These are phyloP conservation scores for Thumatha senex DNA, from an alignment of 2,888 invertebrate species.

Conservation along the genomic window DNA sequence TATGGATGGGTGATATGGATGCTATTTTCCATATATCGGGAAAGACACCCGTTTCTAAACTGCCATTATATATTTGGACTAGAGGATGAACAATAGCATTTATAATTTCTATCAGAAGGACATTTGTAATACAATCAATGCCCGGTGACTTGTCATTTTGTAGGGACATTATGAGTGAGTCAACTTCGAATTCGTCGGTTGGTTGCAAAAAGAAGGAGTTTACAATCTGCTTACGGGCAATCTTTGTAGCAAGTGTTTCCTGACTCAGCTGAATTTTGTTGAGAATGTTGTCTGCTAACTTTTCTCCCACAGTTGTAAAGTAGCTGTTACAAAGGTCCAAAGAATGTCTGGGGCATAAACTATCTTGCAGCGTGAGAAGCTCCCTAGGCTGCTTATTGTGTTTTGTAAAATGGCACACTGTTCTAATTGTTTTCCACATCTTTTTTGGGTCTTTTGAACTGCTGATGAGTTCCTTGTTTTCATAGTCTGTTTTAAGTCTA, in stretches of 20 bases:
- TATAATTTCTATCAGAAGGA: no score
- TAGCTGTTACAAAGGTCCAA: neutral
- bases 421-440: neutral
- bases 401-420: neutral
- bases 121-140: no score
- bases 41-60: no score
- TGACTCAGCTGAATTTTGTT: neutral
- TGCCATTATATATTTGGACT: no score
- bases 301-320: neutral
- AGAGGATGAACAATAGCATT: no score
- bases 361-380: neutral
- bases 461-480: neutral
- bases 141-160: no score
- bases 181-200: constrained; percentile 1
- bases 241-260: neutral
- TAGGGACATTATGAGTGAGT: no score
- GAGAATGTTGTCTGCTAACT: neutral
- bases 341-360: neutral
- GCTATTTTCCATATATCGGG: no score
- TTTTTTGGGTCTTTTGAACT: neutral
- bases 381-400: neutral
- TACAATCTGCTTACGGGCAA: neutral
- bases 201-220: constrained; percentile 5
- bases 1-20: no score
- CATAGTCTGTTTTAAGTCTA: neutral